Base-by-base conservation (phyloP, 2,888 invertebrate genomes). In the Nemurella pictetii region DNA sequence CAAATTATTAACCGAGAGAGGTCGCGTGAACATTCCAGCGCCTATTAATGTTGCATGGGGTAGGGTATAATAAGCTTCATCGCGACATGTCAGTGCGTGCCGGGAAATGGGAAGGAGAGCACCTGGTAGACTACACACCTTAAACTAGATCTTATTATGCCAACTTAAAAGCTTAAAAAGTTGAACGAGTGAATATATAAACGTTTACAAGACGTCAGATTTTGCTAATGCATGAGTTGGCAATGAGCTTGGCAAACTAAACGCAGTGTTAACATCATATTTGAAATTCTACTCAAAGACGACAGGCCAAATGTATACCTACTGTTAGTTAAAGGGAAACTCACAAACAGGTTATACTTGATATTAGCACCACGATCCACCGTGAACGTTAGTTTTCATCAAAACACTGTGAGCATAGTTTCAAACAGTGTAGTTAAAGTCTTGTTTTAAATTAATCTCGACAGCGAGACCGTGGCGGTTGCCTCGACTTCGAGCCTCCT, bases 121-220 rank as follows among this genome's bases (percentile, higher is more conserved):
- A 55, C 55, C 55, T 55, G 55, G 9, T 55, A 55, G 55, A 12
- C 55, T 55, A 7, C 55, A 55, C 55, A 55, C 55, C 55, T 55
- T 55, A 32, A 5, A 32, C 55, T 55, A 30, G 29, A 30, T 29
- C 78, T 78, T 78, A 78, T 78, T 78, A 78, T 30, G 78, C 78
- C 78, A 78, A 28, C 78, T 30, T 78, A 30, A 30, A 78, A 20
- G 30, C 78, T 30, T 78, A 78, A 78, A 78, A 78, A 78, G 78
- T 78, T 78, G 78, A 78, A 78, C 78, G 78, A 78, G 78, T 78
- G 78, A 78, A 78, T 78, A 78, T n/a, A 78, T 78, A 78, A 78
- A 29, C 78, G 78, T 78, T 26, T 75, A 25, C 26, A 28, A 28
- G 75, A 28, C 29, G 26, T 28, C 78, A 78, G n/a, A 78, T 30